Conservation (phyloP, 1,140 invertebrate genomes). For the Ceratina calcarata region DNA sequence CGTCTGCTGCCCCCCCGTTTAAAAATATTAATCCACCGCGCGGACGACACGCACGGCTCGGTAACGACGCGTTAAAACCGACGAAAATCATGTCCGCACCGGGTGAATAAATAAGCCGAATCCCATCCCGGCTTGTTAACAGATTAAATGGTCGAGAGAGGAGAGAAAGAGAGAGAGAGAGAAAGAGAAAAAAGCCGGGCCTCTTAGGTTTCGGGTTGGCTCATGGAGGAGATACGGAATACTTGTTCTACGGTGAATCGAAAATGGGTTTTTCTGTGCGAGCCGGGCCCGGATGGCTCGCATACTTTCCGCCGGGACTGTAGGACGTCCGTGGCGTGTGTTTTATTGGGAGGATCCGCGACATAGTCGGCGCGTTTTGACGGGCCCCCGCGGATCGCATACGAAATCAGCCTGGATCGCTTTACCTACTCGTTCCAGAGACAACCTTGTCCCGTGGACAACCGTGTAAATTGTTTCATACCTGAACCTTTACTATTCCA, state of each 20-base stretch:
- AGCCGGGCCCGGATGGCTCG: not conserved
- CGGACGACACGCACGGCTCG: no score
- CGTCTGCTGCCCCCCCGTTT: no score
- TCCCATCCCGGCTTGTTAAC: not conserved
- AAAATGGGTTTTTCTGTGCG: slow-evolving; percentile 1
- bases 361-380: slow-evolving; percentile 72
- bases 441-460: slow-evolving; percentile 56
- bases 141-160: not conserved
- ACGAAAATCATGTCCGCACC: no score
- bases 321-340: slow-evolving; percentile 55
- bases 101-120: not conserved
- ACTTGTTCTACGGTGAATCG: not conserved
- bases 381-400: slow-evolving; percentile 69
- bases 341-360: slow-evolving; percentile 70
- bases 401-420: slow-evolving; percentile 65
- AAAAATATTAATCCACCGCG: not conserved
- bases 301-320: slow-evolving; percentile 36
- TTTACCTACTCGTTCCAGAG: slow-evolving; percentile 23
- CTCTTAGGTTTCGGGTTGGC: not conserved
- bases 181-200: not conserved
- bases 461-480: slow-evolving; percentile 61
- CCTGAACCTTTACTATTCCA: no score
- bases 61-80: slow-evolving; percentile 2
- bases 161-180: no score
- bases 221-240: not conserved